Evolutionary conservation across 2,888 invertebrate species (phyloP).

Genomic region (Callyntrura sp.): DNA sequence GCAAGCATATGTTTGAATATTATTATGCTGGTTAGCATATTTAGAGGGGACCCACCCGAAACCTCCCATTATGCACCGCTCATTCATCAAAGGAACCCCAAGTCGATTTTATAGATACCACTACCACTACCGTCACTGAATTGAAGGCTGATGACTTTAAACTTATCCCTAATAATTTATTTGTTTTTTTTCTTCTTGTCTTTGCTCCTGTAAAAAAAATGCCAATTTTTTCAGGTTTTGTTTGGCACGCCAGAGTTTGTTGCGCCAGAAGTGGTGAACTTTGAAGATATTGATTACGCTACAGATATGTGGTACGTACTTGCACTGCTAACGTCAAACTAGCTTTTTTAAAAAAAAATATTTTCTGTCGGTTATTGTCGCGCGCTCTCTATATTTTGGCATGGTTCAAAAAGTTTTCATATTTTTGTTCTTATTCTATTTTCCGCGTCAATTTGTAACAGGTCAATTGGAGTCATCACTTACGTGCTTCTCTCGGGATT

Average conservation of each 20-base stretch:
- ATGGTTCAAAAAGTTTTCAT: neutral
- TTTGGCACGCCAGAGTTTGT: slow-evolving; percentile 99
- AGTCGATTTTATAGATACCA: slow-evolving; percentile 4
- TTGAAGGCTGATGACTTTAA: neutral
- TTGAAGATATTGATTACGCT: slow-evolving; percentile 97
- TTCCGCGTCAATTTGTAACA: neutral
- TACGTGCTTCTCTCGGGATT: slow-evolving; percentile 91
- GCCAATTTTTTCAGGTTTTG: slow-evolving; percentile 87
- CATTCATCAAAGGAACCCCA: slow-evolving; percentile 9
- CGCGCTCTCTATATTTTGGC: neutral
- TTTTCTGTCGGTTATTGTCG: neutral
- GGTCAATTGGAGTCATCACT: slow-evolving; percentile 83
- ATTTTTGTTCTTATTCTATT: neutral
- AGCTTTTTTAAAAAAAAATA: neutral
- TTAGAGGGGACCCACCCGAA: neutral
- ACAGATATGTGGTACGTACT: slow-evolving; percentile 96
- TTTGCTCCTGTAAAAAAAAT: slow-evolving; percentile 4
- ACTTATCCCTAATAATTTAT: neutral
- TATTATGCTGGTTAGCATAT: neutral
- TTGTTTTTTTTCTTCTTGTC: slow-evolving; percentile 12
- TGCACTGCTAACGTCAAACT: neutral
- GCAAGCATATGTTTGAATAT: too few relatives aligned
- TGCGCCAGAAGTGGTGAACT: slow-evolving; percentile 99
- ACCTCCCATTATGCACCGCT: neutral
- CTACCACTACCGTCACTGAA: neutral